Conservation (phyloP, 2,797 vertebrate species). For the Ctenopoma multispine region DNA sequence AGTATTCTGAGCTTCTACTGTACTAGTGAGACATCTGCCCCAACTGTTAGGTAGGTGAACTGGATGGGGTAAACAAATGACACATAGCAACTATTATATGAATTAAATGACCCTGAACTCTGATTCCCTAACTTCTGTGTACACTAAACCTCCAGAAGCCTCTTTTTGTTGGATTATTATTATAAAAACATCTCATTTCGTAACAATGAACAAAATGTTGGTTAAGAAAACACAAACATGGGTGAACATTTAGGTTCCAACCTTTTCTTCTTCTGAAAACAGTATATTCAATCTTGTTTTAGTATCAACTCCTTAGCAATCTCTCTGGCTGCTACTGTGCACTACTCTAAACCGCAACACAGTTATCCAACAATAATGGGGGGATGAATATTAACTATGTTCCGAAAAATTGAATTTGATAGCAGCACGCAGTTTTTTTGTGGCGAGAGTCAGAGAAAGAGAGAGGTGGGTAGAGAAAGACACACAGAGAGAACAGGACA, state of each 20-base stretch:
- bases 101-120: not conserved
- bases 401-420: slow-evolving; percentile 15
- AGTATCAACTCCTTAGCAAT: not conserved
- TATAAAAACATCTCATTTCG: too few species aligned
- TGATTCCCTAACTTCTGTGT: not conserved
- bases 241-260: not conserved
- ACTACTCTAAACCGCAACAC: not conserved
- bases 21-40: not conserved
- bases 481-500: not conserved
- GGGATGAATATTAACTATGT: not conserved
- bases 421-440: slow-evolving; percentile 2
- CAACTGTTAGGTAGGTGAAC: not conserved
- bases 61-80: not conserved
- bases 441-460: not conserved
- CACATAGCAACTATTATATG: not conserved
- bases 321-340: not conserved
- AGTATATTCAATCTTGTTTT: not conserved
- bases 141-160: not conserved
- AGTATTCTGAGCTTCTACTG: slow-evolving; percentile 15
- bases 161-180: too few species aligned
- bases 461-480: not conserved
- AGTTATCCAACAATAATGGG: slow-evolving; percentile 7
- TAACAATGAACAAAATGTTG: not conserved
- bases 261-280: not conserved
- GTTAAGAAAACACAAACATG: not conserved